These are phyloP conservation scores for Diplazon laetatorius DNA, from an alignment of 2,888 invertebrate species.

Conservation along the genomic window DNA sequence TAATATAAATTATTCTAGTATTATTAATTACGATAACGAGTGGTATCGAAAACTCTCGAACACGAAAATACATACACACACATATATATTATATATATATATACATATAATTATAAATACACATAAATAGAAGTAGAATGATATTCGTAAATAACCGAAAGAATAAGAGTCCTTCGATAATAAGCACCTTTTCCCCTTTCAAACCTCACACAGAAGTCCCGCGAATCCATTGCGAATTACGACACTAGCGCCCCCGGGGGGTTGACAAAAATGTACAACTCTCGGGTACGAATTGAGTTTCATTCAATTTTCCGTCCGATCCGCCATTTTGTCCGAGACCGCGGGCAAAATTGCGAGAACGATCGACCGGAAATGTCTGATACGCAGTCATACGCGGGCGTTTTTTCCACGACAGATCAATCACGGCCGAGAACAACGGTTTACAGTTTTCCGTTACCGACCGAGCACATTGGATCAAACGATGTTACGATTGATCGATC, in stretches of 20 bases:
- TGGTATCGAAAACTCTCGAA: constrained; percentile 47
- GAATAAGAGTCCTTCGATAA: constrained; percentile 11
- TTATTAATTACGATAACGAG: constrained; percentile 62
- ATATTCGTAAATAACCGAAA: constrained; percentile 26
- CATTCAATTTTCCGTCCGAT: neutral
- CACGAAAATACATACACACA: too few relatives aligned
- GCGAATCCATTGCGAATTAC: neutral
- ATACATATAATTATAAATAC: too few relatives aligned
- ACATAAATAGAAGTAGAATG: constrained; percentile 28
- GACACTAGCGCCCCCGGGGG: neutral
- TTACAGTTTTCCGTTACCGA: too few relatives aligned
- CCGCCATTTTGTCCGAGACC: neutral
- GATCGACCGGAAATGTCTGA: too few relatives aligned
- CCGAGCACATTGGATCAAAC: too few relatives aligned
- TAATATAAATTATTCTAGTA: constrained; percentile 74
- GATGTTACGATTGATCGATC: constrained; percentile 16
- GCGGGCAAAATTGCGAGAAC: too few relatives aligned
- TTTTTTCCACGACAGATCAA: too few relatives aligned
- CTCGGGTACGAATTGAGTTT: neutral
- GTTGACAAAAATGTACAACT: constrained; percentile 2
- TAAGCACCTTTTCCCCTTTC: neutral
- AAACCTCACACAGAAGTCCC: neutral
- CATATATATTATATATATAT: too few relatives aligned
- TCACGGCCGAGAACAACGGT: too few relatives aligned
- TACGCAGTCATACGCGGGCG: too few relatives aligned